These are phyloP conservation scores for Cheilosia soror DNA, from an alignment of 2,888 invertebrate genomes.

Conservation along the genomic window DNA sequence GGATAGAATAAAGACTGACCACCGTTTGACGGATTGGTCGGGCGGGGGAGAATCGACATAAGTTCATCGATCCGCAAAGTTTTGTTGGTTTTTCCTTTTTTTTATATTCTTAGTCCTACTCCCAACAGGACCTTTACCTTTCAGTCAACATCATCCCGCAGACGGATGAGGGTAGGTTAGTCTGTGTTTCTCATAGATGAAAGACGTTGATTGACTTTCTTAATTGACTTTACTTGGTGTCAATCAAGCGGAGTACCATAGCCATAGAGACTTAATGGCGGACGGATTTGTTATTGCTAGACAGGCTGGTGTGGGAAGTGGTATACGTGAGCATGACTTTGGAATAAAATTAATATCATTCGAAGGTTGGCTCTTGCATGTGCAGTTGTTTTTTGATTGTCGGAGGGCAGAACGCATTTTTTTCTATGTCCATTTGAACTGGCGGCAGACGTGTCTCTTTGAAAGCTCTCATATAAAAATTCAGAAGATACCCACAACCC, in stretches of 20 bases:
- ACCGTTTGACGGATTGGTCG: slow-evolving; percentile 38
- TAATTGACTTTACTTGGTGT: slow-evolving; percentile 74
- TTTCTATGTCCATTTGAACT: too few relatives aligned
- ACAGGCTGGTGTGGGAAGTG: neutral
- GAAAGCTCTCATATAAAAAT: too few relatives aligned
- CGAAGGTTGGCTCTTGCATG: too few relatives aligned
- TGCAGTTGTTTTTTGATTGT: too few relatives aligned
- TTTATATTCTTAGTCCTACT: neutral
- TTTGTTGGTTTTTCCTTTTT: slow-evolving; percentile 42
- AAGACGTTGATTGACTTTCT: slow-evolving; percentile 83
- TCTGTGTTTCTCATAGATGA: slow-evolving; percentile 77
- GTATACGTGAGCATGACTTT: too few relatives aligned
- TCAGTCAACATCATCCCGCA: slow-evolving; percentile 59
- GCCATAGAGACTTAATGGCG: slow-evolving; percentile 16
- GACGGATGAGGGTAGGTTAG: slow-evolving; percentile 28
- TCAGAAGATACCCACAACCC: too few relatives aligned
- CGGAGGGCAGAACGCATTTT: too few relatives aligned
- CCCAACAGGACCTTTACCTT: slow-evolving; percentile 63
- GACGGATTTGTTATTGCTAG: neutral
- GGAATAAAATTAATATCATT: too few relatives aligned
- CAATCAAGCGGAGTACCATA: slow-evolving; percentile 62
- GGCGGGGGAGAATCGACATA: slow-evolving; percentile 10
- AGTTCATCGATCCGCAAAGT: slow-evolving; percentile 71
- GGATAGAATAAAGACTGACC: slow-evolving; percentile 59
- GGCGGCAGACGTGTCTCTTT: too few relatives aligned